These are phyloP conservation scores for Saccopteryx leptura DNA, from an alignment of 2,113 vertebrate genomes.

Conservation along the genomic window DNA sequence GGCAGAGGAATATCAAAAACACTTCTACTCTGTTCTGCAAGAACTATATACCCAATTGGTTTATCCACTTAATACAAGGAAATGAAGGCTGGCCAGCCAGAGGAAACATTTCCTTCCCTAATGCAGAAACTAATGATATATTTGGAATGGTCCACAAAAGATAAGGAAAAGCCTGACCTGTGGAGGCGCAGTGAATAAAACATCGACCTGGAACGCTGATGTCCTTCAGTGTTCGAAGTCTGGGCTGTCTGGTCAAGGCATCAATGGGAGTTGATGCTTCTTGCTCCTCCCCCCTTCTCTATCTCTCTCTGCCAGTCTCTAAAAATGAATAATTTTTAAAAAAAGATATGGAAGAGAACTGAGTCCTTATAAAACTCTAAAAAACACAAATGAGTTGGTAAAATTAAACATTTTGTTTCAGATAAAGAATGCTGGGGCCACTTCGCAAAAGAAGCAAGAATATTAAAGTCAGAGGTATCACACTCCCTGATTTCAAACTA, in stretches of 20 bases:
- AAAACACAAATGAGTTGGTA: slow-evolving; percentile 91
- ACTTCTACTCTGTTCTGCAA: background rate
- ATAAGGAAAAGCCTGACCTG: slow-evolving; percentile 88
- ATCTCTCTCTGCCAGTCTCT: too few species aligned
- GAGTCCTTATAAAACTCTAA: slow-evolving; percentile 94
- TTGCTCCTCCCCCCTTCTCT: too few species aligned
- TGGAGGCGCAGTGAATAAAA: too few species aligned
- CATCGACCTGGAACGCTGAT: too few species aligned
- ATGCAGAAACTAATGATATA: background rate
- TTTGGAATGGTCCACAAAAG: slow-evolving; percentile 93
- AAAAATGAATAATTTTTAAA: too few species aligned
- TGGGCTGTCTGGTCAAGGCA: too few species aligned
- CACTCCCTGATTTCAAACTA: too few species aligned
- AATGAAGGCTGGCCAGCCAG: background rate
- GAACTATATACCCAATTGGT: background rate
- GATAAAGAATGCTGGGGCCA: slow-evolving; percentile 95
- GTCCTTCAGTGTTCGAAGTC: too few species aligned
- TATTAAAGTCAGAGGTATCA: slow-evolving; percentile 88
- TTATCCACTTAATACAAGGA: background rate
- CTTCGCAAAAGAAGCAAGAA: slow-evolving; percentile 96
- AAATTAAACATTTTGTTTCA: background rate
- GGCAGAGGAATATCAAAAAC: background rate
- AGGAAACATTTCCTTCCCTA: slow-evolving; percentile 1
- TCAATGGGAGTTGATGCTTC: too few species aligned
- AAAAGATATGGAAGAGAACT: slow-evolving; percentile 93